Percentiles rank a stretch among this genome's conserved stretches.
Evolutionary conservation across 92 coral and sea anemone genomes (phyloP).

Genomic region (Scolanthus callimorphus): DNA sequence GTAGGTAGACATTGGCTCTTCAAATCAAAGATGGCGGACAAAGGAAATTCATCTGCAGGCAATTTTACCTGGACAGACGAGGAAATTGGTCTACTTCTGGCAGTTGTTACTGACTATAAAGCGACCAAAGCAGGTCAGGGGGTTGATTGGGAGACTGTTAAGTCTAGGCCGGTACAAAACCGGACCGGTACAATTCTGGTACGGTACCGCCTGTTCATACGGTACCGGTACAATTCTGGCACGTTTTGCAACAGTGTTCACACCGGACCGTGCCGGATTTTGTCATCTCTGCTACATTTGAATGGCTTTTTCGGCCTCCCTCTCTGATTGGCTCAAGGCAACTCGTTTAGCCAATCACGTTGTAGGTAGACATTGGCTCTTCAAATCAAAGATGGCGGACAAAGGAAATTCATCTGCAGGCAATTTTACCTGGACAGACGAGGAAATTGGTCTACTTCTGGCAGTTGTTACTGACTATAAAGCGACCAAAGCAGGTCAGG

Average conservation of each 20-base stretch:
- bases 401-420: neutral
- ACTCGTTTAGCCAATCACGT: neutral
- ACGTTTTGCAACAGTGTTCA: neutral
- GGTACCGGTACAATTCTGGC: neutral
- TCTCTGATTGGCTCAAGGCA: neutral
- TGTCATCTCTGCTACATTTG: neutral
- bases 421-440: constrained; percentile 20
- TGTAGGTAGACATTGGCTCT: neutral
- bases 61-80: too few relatives aligned
- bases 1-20: too few relatives aligned
- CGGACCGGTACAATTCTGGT: too few relatives aligned
- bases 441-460: constrained; percentile 8
- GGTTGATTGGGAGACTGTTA: too few relatives aligned
- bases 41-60: too few relatives aligned
- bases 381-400: neutral
- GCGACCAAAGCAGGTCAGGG: too few relatives aligned
- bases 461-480: constrained; percentile 11
- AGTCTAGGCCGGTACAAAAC: too few relatives aligned
- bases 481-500: neutral
- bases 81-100: too few relatives aligned
- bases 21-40: too few relatives aligned
- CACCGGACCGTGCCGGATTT: neutral
- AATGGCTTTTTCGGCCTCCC: neutral
- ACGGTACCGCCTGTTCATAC: neutral
- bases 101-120: too few relatives aligned